These are phyloP conservation scores for Drosophila demipolita DNA, from an alignment of 2,888 invertebrate genomes.

Conservation along the genomic window DNA sequence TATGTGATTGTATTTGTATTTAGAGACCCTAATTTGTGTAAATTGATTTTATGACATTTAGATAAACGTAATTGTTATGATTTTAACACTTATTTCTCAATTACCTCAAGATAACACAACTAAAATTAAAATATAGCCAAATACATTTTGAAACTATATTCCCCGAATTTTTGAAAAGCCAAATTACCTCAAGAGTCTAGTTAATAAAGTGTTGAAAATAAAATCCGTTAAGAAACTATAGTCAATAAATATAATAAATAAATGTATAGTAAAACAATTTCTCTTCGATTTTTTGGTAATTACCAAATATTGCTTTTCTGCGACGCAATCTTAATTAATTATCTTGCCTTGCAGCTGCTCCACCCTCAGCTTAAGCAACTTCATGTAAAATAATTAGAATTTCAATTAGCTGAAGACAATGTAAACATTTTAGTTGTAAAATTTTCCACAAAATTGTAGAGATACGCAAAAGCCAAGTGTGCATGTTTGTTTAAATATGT, in stretches of 20 bases:
- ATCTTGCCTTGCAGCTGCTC: constrained; percentile 7
- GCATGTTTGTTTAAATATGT: not conserved
- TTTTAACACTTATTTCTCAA: constrained; percentile 8
- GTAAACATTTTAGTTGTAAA: constrained; percentile 51
- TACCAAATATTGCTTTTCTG: not conserved
- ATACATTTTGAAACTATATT: not conserved
- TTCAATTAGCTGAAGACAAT: constrained; percentile 63
- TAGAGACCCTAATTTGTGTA: constrained; percentile 13
- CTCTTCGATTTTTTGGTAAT: constrained; percentile 29
- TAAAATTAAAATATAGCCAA: not conserved
- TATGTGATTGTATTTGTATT: constrained; percentile 43
- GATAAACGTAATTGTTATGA: constrained; percentile 37
- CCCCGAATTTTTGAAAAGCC: not conserved
- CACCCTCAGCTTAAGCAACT: not conserved
- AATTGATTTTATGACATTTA: constrained; percentile 31
- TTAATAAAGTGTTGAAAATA: not conserved
- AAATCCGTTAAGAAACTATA: not conserved
- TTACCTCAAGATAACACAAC: constrained; percentile 8
- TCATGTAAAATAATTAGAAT: constrained; percentile 51
- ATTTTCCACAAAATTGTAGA: constrained; percentile 21
- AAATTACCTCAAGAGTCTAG: constrained; percentile 2
- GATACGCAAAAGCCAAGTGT: constrained; percentile 18
- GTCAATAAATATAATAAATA: constrained; percentile 17
- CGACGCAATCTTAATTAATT: constrained; percentile 35
- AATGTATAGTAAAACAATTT: constrained; percentile 2